Evolutionary conservation across 2,888 invertebrate genomes (phyloP), one percentile per base, ranked within the genome.

Genomic region (Gastrophysa polygoni): DNA sequence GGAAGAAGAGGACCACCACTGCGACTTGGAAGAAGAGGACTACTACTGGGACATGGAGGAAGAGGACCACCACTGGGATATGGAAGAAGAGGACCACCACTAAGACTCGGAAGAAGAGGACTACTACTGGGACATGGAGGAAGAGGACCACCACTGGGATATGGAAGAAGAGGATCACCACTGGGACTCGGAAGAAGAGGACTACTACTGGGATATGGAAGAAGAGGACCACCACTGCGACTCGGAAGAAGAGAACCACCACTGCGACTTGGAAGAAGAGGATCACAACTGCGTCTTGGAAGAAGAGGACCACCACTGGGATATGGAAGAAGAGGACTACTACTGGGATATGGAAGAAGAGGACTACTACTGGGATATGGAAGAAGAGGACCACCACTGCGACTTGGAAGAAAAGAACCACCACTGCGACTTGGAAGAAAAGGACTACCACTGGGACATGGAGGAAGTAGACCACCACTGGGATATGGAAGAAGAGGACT

Each of bases 201-300:
- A 6, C n/a, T 5, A 34, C 14, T 14, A 43, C n/a, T 14, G 54
- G 18, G 14, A 20, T 8, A n/a, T 1, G 50, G 18, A 28, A 8
- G 47, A 21, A 38, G 47, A 51, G n/a, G 46, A 61, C 14, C n/a
- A 61, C 14, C n/a, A 17, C 24, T 10, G 47, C 10, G 11, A 21
- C 16, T 11, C 44, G 46, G 8, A 17, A 6, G 2, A 8, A 32
- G 29, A 32, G 29, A 10, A 32, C 29, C n/a, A n/a, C n/a, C n/a
- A n/a, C n/a, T n/a, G n/a, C n/a, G n/a, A 5, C 2, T 5, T 16
- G 10, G 50, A n/a, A 1, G 48, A 16, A 3, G 10, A 17, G n/a
- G 38, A 28, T 6, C 14, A 21, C 0, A 6, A 10, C 17, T 18
- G 10, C 1, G 14, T 1, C 20, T 32, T 10, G 20, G 14, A n/a